These are phyloP conservation scores for Malachius bipustulatus DNA, from an alignment of 2,888 invertebrate species.

Conservation along the genomic window DNA sequence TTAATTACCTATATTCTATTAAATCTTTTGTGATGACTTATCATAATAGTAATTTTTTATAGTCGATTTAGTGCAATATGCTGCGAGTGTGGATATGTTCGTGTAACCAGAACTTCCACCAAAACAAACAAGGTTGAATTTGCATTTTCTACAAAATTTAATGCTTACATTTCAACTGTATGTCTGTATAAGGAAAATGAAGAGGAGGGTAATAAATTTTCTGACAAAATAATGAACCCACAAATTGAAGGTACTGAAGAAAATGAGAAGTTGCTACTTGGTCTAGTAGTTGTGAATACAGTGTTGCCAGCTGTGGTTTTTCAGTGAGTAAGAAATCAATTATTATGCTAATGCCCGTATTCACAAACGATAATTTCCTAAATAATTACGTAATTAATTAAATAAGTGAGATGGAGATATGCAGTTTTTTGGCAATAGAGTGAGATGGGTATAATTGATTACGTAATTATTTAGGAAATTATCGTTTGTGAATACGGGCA, in stretches of 20 bases:
- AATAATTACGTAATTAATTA: too few species aligned
- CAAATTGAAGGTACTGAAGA: conserved; percentile 13
- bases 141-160: conserved; percentile 41
- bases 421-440: too few species aligned
- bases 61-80: conserved; percentile 47
- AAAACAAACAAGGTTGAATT: conserved; percentile 38
- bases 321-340: conserved; percentile 35
- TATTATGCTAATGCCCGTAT: too few species aligned
- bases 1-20: too few species aligned
- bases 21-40: conserved; percentile 8
- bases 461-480: too few species aligned
- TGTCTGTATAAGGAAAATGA: conserved; percentile 36
- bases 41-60: conserved; percentile 17
- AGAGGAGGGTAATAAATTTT: too few species aligned
- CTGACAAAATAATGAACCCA: conserved; percentile 6
- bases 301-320: conserved; percentile 46
- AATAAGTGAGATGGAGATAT: too few species aligned
- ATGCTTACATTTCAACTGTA: conserved; percentile 45
- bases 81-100: conserved; percentile 49
- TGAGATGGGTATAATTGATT: too few species aligned
- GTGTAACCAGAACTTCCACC: conserved; percentile 41
- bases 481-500: too few species aligned
- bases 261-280: conserved; percentile 25
- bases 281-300: conserved; percentile 46
- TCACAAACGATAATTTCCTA: too few species aligned